phyloP scores from a whole-genome alignment of 1,140 invertebrate species.

The Tigriopus japonicus region DNA sequence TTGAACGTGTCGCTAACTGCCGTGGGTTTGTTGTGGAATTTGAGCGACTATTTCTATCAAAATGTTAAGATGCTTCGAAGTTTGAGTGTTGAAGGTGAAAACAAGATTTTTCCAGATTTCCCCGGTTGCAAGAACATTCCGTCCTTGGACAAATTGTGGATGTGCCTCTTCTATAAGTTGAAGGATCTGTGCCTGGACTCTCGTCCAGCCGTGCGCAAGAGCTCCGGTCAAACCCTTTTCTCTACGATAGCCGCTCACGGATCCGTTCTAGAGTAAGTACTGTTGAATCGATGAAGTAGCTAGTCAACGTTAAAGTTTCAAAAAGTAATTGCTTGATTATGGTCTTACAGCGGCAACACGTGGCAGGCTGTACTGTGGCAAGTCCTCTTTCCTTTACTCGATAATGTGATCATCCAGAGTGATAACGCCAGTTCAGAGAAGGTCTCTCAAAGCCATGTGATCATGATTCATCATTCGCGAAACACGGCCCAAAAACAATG shows the following conservation, averaged over 20 bases:
- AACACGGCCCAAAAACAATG: constrained; percentile 99
- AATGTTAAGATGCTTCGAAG: too few relatives aligned
- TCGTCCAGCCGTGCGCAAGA: constrained; percentile 85
- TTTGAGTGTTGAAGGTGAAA: constrained; percentile 24
- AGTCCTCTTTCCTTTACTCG: constrained; percentile 84
- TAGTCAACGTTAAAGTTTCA: not conserved
- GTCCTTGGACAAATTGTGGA: constrained; percentile 82
- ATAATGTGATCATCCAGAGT: constrained; percentile 72
- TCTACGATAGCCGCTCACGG: constrained; percentile 93
- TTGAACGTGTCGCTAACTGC: constrained; percentile 96
- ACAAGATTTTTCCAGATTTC: constrained; percentile 55
- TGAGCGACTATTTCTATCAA: constrained; percentile 87
- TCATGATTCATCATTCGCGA: constrained; percentile 92
- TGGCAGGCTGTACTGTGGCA: constrained; percentile 20
- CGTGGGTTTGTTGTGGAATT: constrained; percentile 93
- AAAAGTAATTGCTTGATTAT: not conserved
- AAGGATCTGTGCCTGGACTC: constrained; percentile 86
- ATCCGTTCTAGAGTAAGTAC: constrained; percentile 42
- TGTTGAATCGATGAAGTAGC: constrained; percentile 22
- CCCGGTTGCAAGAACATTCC: constrained; percentile 62
- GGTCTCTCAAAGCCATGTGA: constrained; percentile 74
- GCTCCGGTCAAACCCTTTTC: constrained; percentile 94
- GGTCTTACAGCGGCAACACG: not conserved
- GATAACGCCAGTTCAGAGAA: constrained; percentile 82
- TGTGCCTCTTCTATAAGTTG: constrained; percentile 74